Conservation (phyloP, 2,888 invertebrate genomes). For the Tipula helvola region DNA sequence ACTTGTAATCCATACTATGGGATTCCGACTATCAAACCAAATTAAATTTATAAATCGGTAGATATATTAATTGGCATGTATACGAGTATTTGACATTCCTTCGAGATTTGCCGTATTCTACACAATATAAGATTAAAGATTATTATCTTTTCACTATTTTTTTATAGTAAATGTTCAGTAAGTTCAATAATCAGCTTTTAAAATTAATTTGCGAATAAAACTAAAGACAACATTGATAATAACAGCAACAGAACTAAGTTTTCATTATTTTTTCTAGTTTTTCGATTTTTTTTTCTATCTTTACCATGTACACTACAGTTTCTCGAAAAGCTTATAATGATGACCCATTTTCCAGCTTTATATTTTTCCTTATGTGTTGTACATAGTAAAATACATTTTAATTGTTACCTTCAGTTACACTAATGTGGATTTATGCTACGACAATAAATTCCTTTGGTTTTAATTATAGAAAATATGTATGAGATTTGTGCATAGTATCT, state of each 20-base stretch:
- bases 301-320: background rate
- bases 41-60: too few species aligned
- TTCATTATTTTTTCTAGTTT: background rate
- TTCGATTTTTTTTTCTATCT: background rate
- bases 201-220: background rate
- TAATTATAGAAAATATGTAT: background rate
- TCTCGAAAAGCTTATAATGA: background rate
- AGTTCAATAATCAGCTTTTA: background rate
- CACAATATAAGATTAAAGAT: background rate
- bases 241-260: background rate
- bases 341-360: background rate
- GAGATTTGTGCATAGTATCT: background rate
- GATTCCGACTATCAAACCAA: too few species aligned
- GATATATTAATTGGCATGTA: too few species aligned
- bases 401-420: background rate
- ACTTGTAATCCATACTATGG: too few species aligned
- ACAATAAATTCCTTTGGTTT: background rate
- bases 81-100: background rate
- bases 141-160: background rate
- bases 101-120: background rate
- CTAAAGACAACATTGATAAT: background rate
- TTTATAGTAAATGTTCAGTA: background rate
- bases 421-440: background rate
- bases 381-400: background rate
- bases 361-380: background rate